Evolutionary conservation across 2,113 vertebrate species (phyloP).

Genomic region (Sebastes fasciatus): DNA sequence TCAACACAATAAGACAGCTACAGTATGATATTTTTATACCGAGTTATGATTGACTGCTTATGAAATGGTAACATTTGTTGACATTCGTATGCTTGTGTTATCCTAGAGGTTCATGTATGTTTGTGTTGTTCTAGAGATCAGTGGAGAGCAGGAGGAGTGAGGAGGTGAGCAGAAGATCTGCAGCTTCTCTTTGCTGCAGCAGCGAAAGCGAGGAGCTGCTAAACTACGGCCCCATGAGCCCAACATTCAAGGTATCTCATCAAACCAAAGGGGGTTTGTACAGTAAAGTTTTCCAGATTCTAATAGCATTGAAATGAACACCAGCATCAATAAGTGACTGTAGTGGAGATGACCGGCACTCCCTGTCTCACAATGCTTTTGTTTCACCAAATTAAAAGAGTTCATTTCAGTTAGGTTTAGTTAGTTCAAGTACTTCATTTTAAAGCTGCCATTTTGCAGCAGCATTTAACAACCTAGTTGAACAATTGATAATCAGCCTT

Average conservation of each 20-base stretch:
- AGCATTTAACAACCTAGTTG: background rate
- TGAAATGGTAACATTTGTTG: background rate
- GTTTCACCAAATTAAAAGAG: background rate
- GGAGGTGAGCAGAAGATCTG: conserved; percentile 22
- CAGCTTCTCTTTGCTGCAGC: conserved; percentile 47
- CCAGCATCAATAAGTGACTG: background rate
- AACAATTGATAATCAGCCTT: background rate
- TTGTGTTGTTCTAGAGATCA: background rate
- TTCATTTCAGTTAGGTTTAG: no score
- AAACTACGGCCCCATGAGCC: conserved; percentile 83
- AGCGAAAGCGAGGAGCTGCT: conserved; percentile 69
- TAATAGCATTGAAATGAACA: background rate
- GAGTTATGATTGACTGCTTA: background rate
- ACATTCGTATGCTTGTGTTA: background rate
- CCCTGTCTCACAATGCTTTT: background rate
- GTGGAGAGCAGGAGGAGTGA: background rate
- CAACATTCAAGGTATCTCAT: conserved; percentile 82
- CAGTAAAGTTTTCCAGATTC: background rate
- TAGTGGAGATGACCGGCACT: background rate
- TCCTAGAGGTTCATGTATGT: conserved; percentile 20
- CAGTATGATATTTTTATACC: background rate
- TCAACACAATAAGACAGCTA: background rate
- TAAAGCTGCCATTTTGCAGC: background rate
- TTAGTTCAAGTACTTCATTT: background rate
- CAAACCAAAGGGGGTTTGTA: background rate